Conservation (phyloP, 1,140 invertebrate genomes). For the Ceratoteleas bidentatus region DNA sequence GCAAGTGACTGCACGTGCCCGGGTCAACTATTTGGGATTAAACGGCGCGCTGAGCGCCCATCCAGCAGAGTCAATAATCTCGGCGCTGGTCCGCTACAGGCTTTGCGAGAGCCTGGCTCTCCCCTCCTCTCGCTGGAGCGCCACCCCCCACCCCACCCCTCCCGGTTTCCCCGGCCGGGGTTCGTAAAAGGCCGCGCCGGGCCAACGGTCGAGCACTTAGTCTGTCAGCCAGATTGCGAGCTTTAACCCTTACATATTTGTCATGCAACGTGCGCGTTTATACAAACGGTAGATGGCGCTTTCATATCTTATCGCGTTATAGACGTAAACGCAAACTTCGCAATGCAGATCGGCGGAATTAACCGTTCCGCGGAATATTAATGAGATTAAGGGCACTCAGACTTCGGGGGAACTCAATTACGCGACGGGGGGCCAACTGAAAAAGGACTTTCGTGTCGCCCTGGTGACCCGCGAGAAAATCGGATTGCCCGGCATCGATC, state of each 20-base stretch:
- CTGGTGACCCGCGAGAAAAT: too few species aligned
- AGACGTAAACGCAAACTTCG: constrained; percentile 34
- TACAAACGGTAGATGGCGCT: constrained; percentile 31
- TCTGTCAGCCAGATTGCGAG: constrained; percentile 35
- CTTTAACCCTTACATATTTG: constrained; percentile 51
- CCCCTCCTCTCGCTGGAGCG: background rate
- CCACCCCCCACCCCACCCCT: background rate
- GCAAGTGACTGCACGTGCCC: constrained; percentile 57
- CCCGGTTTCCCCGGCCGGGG: too few species aligned
- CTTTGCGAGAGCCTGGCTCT: constrained; percentile 12
- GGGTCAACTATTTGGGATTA: constrained; percentile 63
- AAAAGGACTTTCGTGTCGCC: background rate
- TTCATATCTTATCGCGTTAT: constrained; percentile 54
- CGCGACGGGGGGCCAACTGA: background rate
- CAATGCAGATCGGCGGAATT: constrained; percentile 23
- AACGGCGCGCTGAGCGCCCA: constrained; percentile 43
- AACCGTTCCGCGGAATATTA: constrained; percentile 19
- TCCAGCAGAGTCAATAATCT: constrained; percentile 55
- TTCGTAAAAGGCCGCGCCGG: constrained; percentile 47
- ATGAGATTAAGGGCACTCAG: constrained; percentile 16
- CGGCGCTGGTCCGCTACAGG: constrained; percentile 25
- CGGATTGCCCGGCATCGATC: too few species aligned
- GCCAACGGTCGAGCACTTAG: constrained; percentile 55
- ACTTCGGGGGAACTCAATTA: constrained; percentile 7
- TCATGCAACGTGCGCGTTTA: constrained; percentile 41